A percentile compares a stretch with the other conserved stretches of the same genome.
Conservation (phyloP, 2,888 invertebrate species). For the Oeneis ivallda region DNA sequence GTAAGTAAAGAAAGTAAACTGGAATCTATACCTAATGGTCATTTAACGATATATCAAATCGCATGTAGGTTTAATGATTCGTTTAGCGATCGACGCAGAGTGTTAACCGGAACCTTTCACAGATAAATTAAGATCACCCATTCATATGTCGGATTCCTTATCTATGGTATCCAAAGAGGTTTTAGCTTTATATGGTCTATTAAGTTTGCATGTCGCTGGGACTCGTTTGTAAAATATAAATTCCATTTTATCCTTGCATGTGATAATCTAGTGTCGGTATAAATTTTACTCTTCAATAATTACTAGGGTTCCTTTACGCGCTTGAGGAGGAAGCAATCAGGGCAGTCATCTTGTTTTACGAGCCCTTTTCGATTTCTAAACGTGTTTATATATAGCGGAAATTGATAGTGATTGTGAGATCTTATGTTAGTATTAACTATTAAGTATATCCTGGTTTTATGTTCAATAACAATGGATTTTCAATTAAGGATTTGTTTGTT, state of each 20-base stretch:
- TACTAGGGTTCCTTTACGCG: conserved; percentile 55
- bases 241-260: conserved; percentile 40
- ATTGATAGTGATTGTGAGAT: conserved; percentile 44
- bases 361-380: conserved; percentile 64
- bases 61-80: conserved; percentile 67
- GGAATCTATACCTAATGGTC: conserved; percentile 28
- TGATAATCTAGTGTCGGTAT: conserved; percentile 65
- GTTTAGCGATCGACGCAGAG: conserved; percentile 66
- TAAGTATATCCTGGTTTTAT: conserved; percentile 11
- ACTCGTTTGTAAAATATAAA: conserved; percentile 57
- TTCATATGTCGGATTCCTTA: conserved; percentile 74
- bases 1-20: conserved; percentile 8
- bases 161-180: conserved; percentile 55
- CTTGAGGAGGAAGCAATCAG: conserved; percentile 66
- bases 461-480: neutral
- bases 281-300: conserved; percentile 72
- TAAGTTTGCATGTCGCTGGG: conserved; percentile 64
- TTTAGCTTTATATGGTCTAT: conserved; percentile 62
- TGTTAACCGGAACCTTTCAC: conserved; percentile 71
- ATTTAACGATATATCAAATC: conserved; percentile 56
- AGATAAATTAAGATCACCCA: conserved; percentile 79
- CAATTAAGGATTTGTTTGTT: neutral
- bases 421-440: conserved; percentile 11
- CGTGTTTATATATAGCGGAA: conserved; percentile 58
- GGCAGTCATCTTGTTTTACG: conserved; percentile 64